Base-by-base conservation (phyloP, 2,888 invertebrate genomes). In the Drosophila greeni region DNA sequence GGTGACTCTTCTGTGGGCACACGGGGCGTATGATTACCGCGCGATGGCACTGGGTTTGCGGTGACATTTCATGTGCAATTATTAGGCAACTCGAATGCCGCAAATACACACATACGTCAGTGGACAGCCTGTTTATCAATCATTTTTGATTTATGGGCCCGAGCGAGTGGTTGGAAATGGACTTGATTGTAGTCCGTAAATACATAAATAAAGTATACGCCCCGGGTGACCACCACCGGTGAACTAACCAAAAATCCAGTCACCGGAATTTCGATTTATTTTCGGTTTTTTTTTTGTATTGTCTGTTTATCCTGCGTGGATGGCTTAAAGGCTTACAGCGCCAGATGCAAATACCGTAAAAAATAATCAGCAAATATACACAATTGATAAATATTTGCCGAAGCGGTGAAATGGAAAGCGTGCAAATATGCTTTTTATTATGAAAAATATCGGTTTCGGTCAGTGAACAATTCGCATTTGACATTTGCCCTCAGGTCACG, bases 141-240 rank as follows among this genome's bases (percentile, higher is more conserved):
- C 79, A 80, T 77, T 80, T 80, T 84, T 80, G 84, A 80, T 80
- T 84, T 80, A 82, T 79, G 70, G 52, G 69, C 66, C 36, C 11
- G 23, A 7, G 42, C 29, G 34, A 61, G 64, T 62, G 61, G 29
- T 42, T 47, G 52, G 53, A 33, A 43, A n/a, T 43, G 47, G 77
- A 80, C 68, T 48, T 51, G 64, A 49, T 48, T 54, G 48, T 60
- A 42, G 55, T 53, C 47, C 61, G 64, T 66, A 72, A 69, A 75
- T 65, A 78, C 24, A 37, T 43, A 31, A 42, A 76, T 70, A 52
- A 56, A 57, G 54, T 53, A 73, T 76, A 72, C 72, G 74, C 72
- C 60, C 37, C 11, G 59, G 54, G 43, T 53, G 24, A n/a, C 51
- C 18, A n/a, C 51, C 18, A 31, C 29, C 18, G 37, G 24, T 58